Evolutionary conservation across 2,888 invertebrate species (phyloP).

Genomic region (Volucella inflata): DNA sequence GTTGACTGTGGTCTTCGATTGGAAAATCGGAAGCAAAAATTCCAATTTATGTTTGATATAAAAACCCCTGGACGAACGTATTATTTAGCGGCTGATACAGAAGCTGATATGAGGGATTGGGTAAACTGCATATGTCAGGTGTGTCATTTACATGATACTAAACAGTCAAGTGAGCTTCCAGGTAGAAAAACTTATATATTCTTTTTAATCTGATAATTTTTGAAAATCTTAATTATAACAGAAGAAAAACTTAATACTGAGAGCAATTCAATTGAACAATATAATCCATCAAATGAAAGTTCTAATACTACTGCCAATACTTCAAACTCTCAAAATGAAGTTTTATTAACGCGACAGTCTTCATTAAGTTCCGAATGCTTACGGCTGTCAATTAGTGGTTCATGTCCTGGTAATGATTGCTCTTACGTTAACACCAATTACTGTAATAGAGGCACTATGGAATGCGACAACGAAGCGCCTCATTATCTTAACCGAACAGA

Average conservation of each 20-base stretch:
- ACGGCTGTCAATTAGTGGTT: slow-evolving; percentile 35
- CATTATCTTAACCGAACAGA: slow-evolving; percentile 75
- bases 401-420: slow-evolving; percentile 77
- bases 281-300: slow-evolving; percentile 79
- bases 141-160: slow-evolving; percentile 91
- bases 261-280: slow-evolving; percentile 34
- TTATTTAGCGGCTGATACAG: slow-evolving; percentile 95
- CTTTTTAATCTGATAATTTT: neutral
- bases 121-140: slow-evolving; percentile 96
- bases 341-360: slow-evolving; percentile 46
- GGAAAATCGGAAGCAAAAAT: slow-evolving; percentile 91
- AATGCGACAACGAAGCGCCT: slow-evolving; percentile 78
- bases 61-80: slow-evolving; percentile 95
- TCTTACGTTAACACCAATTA: slow-evolving; percentile 83
- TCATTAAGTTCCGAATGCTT: slow-evolving; percentile 42
- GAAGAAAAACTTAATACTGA: slow-evolving; percentile 45
- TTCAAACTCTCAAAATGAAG: slow-evolving; percentile 70
- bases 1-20: slow-evolving; percentile 94
- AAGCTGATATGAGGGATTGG: slow-evolving; percentile 97
- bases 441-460: slow-evolving; percentile 81
- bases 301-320: slow-evolving; percentile 79
- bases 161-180: slow-evolving; percentile 81
- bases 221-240: slow-evolving; percentile 21
- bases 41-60: slow-evolving; percentile 94
- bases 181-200: slow-evolving; percentile 74